phyloP scores from a whole-genome alignment of 2,113 vertebrate genomes.

The Circaetus gallicus region DNA sequence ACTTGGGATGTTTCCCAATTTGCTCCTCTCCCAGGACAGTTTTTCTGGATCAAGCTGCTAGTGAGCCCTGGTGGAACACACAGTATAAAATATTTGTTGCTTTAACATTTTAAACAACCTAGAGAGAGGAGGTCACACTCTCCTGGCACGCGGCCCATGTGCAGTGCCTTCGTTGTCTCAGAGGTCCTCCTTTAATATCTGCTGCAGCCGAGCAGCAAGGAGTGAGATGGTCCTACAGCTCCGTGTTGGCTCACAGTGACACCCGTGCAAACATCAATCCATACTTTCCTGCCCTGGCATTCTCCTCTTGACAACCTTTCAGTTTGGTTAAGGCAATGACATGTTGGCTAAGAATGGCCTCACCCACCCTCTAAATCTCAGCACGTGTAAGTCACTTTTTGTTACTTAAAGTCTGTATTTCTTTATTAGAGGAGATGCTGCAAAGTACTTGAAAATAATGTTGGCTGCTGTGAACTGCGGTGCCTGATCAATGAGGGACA shows the following conservation, averaged over 20 bases:
- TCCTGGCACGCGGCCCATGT: not conserved
- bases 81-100: constrained; percentile 7
- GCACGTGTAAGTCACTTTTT: constrained; percentile 35
- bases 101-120: constrained; percentile 19
- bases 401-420: constrained; percentile 46
- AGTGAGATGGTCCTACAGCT: not conserved
- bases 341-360: not conserved
- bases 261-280: not conserved
- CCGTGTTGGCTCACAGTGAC: not conserved
- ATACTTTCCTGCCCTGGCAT: not conserved
- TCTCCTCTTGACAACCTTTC: not conserved
- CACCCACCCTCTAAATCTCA: constrained; percentile 30
- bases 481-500: constrained; percentile 61
- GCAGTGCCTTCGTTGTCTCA: not conserved
- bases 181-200: not conserved
- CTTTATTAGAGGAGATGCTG: constrained; percentile 62
- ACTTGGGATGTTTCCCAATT: constrained; percentile 25
- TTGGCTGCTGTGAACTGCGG: constrained; percentile 52
- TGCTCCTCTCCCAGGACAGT: constrained; percentile 9
- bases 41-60: constrained; percentile 33
- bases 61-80: not conserved
- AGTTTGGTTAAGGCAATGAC: not conserved
- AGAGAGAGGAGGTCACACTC: not conserved
- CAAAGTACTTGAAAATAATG: constrained; percentile 64
- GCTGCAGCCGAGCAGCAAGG: not conserved